Base-by-base conservation (phyloP, 1,140 invertebrate species). In the Drosophila funebris region DNA sequence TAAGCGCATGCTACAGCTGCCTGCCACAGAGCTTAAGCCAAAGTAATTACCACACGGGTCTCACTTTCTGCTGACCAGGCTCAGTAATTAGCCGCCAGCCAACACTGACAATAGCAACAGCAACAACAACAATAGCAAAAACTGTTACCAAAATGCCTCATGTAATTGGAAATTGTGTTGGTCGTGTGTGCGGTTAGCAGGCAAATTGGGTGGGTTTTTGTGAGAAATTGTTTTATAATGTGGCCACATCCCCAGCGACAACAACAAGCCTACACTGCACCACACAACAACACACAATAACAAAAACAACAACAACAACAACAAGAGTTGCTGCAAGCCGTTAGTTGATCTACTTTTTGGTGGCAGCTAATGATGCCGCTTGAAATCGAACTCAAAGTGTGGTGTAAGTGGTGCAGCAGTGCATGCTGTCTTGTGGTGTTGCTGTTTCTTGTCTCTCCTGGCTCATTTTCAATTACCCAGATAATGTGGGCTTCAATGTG, bases 261-360 rank as follows among this genome's bases (percentile, higher is more conserved):
- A 9, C 37, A 29, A 24, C 20, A 44, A 4, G n/a, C 24, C 2
- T 13, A 31, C 11, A 13, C 33, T 13, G 33, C n/a, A 13, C 4
- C 33, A 14, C 44, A 46, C 16, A 3, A 2, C 37, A 37, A 14
- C 18, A 46, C 29, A 7, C 29, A 46, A 2, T 29, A 44, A 22
- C 57, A 46, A 50, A 16, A 52, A 1, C 43, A 31, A 9, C 48
- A 43, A 14, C 37, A 41, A 11, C 50, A 27, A 24, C 27, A 41
- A 43, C 33, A 31, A 39, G 24, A 33, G 39, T 13, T 37, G 67
- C 56, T 62, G 37, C 41, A 48, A 78, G 44, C 79, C 79, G 79
- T 82, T 82, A 71, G 79, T 52, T 75, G 79, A 62, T 78, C 79
- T 50, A 82, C 71, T 82, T 82, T 82, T 82, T 77, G 57, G 78